Percentiles rank a stretch among this genome's conserved stretches.
Evolutionary conservation across 2,797 vertebrate species (phyloP).

Genomic region (Leuciscus waleckii): DNA sequence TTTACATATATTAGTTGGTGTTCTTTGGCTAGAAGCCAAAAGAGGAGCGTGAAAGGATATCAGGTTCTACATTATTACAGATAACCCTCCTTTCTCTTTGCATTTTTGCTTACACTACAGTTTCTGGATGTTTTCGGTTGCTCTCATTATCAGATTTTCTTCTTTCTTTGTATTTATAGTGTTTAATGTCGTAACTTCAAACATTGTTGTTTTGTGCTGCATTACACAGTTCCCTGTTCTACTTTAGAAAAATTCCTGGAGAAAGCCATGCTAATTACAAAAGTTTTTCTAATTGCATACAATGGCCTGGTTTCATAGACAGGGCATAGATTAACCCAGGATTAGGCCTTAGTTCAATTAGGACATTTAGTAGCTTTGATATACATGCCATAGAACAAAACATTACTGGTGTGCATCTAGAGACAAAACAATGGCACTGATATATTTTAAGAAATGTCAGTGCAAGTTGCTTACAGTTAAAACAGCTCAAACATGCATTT

Average conservation of each 20-base stretch:
- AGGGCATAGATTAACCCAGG: too few species aligned
- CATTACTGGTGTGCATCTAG: too few species aligned
- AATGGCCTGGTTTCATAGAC: background rate
- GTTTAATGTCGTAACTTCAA: slow-evolving; percentile 39
- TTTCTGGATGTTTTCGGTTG: slow-evolving; percentile 15
- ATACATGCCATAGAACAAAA: too few species aligned
- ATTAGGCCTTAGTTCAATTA: too few species aligned
- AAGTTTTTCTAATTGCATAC: slow-evolving; percentile 25
- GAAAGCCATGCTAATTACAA: slow-evolving; percentile 11
- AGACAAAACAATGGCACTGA: too few species aligned
- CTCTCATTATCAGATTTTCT: slow-evolving; percentile 25
- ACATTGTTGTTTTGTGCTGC: slow-evolving; percentile 17
- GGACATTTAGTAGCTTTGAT: too few species aligned
- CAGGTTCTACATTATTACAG: slow-evolving; percentile 7
- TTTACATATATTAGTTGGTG: background rate
- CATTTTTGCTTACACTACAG: slow-evolving; percentile 33
- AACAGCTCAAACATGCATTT: too few species aligned
- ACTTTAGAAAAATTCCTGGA: slow-evolving; percentile 28
- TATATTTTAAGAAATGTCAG: too few species aligned
- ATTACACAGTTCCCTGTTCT: slow-evolving; percentile 16
- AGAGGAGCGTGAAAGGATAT: background rate
- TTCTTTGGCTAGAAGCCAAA: background rate
- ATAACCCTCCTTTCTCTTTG: background rate
- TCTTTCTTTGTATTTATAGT: slow-evolving; percentile 2
- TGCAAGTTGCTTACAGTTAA: too few species aligned